Percentiles rank a stretch among this genome's conserved stretches.
Conservation (phyloP, 2,888 invertebrate species). For the Cordilura impudica region DNA sequence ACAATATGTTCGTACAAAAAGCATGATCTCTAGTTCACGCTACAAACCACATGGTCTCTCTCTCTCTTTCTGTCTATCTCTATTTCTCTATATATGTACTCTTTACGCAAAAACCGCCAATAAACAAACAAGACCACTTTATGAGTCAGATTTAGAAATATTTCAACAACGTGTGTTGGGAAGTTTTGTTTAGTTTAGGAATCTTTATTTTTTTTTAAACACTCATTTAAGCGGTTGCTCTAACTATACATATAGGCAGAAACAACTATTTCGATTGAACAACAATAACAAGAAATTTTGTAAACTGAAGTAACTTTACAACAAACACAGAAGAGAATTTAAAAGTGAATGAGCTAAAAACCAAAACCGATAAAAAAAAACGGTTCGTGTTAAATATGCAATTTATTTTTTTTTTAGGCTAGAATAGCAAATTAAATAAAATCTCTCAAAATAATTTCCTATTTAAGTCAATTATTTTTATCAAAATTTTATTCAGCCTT, state of each 20-base stretch:
- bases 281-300: background rate
- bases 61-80: background rate
- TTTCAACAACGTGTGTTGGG: background rate
- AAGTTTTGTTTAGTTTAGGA: background rate
- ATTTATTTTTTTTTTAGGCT: too few species aligned
- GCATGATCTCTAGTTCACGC: too few species aligned
- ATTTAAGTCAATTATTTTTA: too few species aligned
- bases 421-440: too few species aligned
- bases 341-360: slow-evolving; percentile 26
- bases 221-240: background rate
- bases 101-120: background rate
- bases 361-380: background rate
- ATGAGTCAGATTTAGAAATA: slow-evolving; percentile 1
- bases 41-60: background rate
- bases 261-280: background rate
- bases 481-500: too few species aligned
- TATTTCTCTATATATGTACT: too few species aligned
- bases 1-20: background rate
- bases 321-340: background rate
- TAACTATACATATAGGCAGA: background rate
- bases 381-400: too few species aligned
- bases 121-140: background rate
- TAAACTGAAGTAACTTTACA: slow-evolving; percentile 17
- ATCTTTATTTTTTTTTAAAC: background rate
- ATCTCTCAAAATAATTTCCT: too few species aligned